Percentiles rank a stretch among this genome's conserved stretches.
phyloP scores from a whole-genome alignment of 2,797 vertebrate species.

The Myotis vivesi region DNA sequence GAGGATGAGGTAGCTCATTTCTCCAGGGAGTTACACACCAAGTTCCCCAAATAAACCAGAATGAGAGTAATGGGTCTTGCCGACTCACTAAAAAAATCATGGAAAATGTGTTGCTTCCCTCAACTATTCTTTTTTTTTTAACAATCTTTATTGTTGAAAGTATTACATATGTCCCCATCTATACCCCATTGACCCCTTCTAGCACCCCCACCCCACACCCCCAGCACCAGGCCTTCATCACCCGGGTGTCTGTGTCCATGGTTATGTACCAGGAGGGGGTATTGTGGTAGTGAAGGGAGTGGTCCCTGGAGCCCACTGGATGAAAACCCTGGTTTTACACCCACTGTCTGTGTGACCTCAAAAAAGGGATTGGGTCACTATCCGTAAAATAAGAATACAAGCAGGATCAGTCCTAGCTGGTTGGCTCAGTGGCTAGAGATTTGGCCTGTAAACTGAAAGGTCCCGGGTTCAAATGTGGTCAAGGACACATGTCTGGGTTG shows the following conservation, averaged over 20 bases:
- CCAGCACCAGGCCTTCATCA: too few species aligned
- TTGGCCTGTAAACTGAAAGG: too few species aligned
- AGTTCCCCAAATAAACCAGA: slow-evolving; percentile 25
- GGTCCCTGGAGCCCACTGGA: not conserved
- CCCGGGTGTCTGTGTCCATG: too few species aligned
- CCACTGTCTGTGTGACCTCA: not conserved
- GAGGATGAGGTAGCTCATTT: not conserved
- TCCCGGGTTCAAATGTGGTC: too few species aligned
- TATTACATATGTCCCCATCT: too few species aligned
- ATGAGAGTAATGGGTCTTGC: not conserved
- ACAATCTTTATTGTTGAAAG: too few species aligned
- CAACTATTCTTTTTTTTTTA: not conserved
- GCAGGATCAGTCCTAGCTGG: not conserved
- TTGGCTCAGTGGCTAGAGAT: too few species aligned
- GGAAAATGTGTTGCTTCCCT: slow-evolving; percentile 29
- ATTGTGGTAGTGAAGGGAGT: not conserved
- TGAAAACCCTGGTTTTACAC: not conserved
- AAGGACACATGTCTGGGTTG: too few species aligned
- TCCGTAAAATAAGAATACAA: not conserved
- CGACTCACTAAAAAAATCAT: slow-evolving; percentile 18
- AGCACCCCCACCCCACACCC: too few species aligned
- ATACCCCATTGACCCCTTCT: too few species aligned
- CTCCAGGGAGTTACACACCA: not conserved
- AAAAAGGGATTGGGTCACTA: not conserved
- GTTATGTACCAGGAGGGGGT: too few species aligned